phyloP scores from a whole-genome alignment of 2,113 vertebrate genomes.

The Aphelocoma coerulescens region DNA sequence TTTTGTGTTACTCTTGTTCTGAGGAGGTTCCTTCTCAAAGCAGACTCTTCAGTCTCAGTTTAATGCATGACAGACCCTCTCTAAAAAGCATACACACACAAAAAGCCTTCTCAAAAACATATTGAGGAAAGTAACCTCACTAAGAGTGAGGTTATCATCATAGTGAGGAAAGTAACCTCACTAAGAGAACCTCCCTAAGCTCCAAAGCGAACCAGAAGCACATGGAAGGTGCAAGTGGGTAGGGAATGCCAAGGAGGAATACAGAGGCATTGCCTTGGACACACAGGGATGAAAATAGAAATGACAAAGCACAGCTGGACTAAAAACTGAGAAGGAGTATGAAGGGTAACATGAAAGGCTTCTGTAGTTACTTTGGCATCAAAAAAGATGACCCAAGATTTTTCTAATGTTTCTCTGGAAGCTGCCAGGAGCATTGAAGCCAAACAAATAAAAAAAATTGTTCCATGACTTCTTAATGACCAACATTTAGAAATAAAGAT shows the following conservation, averaged over 20 bases:
- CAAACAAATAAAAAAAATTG: background rate
- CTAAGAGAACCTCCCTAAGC: background rate
- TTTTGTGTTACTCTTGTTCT: background rate
- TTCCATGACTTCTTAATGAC: background rate
- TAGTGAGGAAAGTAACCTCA: background rate
- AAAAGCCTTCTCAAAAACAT: background rate
- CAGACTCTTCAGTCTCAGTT: background rate
- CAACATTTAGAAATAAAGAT: background rate
- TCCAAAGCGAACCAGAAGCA: background rate
- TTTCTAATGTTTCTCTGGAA: background rate
- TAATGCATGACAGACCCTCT: background rate
- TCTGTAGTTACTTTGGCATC: background rate
- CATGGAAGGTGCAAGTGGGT: background rate
- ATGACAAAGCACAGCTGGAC: background rate
- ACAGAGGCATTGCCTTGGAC: background rate
- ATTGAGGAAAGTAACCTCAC: background rate
- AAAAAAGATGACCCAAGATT: background rate
- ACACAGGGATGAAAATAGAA: background rate
- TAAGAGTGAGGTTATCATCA: no score
- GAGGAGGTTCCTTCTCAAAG: background rate
- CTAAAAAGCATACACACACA: background rate
- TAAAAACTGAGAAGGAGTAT: background rate
- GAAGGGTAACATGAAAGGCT: background rate
- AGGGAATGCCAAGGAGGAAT: background rate
- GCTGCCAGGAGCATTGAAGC: background rate